Evolutionary conservation across 2,797 vertebrate species (phyloP), one percentile per base, ranked within the genome.

Genomic region (Vultur gryphus): DNA sequence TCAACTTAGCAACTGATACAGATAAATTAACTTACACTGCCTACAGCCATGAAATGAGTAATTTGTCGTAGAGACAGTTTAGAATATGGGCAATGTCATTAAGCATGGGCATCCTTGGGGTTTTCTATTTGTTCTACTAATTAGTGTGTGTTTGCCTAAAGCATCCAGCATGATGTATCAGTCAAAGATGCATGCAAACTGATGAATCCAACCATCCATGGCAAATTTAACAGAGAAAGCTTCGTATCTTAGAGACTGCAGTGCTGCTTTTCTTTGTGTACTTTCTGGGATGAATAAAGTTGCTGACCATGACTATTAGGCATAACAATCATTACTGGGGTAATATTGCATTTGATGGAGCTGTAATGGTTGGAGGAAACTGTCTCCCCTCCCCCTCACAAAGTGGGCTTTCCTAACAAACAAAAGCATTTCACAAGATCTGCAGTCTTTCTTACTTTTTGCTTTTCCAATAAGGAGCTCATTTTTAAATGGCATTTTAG

Each of bases 101-200:
- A 97, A 97, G 84, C 84, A 89, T 19, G 87, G 89, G 54, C 95
- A 96, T 97, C 94, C 95, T 96, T 89, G 11, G 96, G 95, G 92
- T 89, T 96, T 97, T 97, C 87, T 97, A 93, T 98, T 98, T 98
- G 97, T 96, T 98, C 97, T 97, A 59, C 94, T 97, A 98, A 98
- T 98, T 98, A 97, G 94, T 89, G 73, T 75, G 86, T 92, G 95
- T 89, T 97, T 98, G 97, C 97, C 97, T 95, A 90, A 93, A 97
- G 97, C 96, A 92, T 94, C 93, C 92, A 93, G 92, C 72, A 23
- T 75, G 96, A 93, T 97, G 84, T 86, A 96, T 93, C 96, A 95
- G 92, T 91, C 95, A 94, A 95, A 97, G 91, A 94, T 62, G 71
- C 91, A 82, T 52, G 79, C 83, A 96, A 85, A 92, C 93, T 97